phyloP scores from a whole-genome alignment of 64 coral and sea anemone genomes.

The Catalaphyllia jardinei region DNA sequence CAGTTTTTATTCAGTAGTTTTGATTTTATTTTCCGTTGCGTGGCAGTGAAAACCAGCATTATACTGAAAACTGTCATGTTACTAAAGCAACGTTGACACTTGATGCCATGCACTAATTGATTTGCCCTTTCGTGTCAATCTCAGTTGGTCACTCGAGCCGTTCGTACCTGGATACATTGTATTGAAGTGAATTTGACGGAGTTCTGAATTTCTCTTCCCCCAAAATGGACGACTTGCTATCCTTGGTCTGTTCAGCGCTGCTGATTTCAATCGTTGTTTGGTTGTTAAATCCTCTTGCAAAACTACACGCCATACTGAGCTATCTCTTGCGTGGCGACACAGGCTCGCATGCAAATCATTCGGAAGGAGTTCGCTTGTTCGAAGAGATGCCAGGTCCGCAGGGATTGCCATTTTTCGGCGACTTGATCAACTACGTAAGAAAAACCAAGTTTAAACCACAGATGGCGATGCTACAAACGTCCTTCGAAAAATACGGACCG shows the following conservation, averaged over 20 bases:
- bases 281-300: neutral
- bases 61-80: too few species aligned
- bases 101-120: neutral
- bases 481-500: constrained; percentile 42
- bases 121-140: neutral
- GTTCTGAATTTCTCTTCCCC: neutral
- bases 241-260: neutral
- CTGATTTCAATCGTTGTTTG: neutral
- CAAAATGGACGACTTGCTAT: neutral
- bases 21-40: too few species aligned
- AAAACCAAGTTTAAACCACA: neutral
- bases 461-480: neutral
- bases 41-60: too few species aligned
- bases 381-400: neutral
- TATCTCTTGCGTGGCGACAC: neutral
- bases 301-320: neutral
- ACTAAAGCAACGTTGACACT: too few species aligned
- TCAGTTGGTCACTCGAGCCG: neutral
- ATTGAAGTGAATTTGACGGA: too few species aligned
- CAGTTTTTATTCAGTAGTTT: too few species aligned
- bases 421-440: neutral
- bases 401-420: constrained; percentile 3
- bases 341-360: neutral
- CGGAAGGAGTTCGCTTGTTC: neutral
- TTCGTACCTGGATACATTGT: too few species aligned